Evolutionary conservation across 2,113 vertebrate species (phyloP).

Genomic region (Octodon degus): DNA sequence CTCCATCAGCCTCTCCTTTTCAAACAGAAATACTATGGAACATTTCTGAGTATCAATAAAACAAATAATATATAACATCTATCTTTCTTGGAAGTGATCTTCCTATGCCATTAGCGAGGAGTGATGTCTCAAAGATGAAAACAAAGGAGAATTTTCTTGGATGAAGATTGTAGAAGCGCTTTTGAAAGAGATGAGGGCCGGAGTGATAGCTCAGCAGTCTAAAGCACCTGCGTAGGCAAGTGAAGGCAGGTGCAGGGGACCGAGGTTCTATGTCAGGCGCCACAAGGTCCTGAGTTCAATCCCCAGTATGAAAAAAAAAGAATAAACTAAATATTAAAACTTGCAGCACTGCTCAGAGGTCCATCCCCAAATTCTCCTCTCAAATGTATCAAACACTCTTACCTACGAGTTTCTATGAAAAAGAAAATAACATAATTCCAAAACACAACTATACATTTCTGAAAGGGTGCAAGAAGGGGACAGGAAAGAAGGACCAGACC

Average conservation of each 20-base stretch:
- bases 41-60: not conserved
- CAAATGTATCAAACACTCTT: not conserved
- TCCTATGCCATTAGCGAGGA: not conserved
- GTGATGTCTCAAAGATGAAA: not conserved
- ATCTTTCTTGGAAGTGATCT: not conserved
- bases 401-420: not conserved
- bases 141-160: not conserved
- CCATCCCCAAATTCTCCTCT: not conserved
- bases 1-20: not conserved
- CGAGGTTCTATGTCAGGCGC: no score
- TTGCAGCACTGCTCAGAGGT: not conserved
- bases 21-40: not conserved
- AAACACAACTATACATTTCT: not conserved
- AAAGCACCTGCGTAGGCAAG: no score
- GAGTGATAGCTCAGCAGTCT: no score
- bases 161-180: no score
- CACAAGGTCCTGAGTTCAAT: no score
- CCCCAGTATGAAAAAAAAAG: no score
- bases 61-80: not conserved
- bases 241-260: no score
- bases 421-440: not conserved
- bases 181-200: not conserved
- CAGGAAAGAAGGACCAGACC: not conserved
- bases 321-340: not conserved
- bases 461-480: not conserved